Evolutionary conservation across 2,797 vertebrate species (phyloP), one percentile per base, ranked within the genome.

Genomic region (Chloroceryle amazona): DNA sequence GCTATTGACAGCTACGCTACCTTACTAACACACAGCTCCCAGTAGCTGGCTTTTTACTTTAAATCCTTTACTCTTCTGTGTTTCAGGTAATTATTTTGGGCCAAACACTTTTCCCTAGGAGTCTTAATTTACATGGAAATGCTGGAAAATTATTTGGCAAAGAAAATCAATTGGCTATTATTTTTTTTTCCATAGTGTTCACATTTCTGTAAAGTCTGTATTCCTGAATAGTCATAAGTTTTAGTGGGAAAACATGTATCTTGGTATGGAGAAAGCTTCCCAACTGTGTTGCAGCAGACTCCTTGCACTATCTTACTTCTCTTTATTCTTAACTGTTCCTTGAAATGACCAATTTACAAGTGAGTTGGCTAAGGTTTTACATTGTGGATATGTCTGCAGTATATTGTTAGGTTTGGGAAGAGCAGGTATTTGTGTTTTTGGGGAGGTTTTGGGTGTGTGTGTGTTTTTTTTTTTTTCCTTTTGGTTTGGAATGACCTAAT

Each of bases 1-100:
- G 11, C 23, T 70, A 0, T n/a, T 33, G 28, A n/a, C 7, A 46
- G 29, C 19, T 61, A 9, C 12, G 12, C 44, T 42, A 2, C 1
- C 3, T 68, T 51, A 33, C 33, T 41, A 31, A 66, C 3, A 2
- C 26, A 7, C 25, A 61, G 26, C 47, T 74, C 31, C 31, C 19
- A 66, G 63, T 6, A 52, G 26, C 39, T 83, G 67, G 26, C 9
- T 35, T 73, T 19, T 58, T 62, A 23, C 25, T 68, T 68, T 17
- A 7, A 15, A 8, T 72, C 49, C 26, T 68, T 63, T 31, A 63
- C 3, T 6, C 5, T 44, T 81, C 25, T 46, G 9, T 37, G 74
- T 82, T 82, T 79, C 26, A 39, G 35, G 47, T 70, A 37, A n/a
- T 57, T 68, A 5, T 70, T 81, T 73, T 82, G 39, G 31, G 33